Base-by-base conservation (phyloP, 2,797 vertebrate genomes). In the Cossypha heuglini region DNA sequence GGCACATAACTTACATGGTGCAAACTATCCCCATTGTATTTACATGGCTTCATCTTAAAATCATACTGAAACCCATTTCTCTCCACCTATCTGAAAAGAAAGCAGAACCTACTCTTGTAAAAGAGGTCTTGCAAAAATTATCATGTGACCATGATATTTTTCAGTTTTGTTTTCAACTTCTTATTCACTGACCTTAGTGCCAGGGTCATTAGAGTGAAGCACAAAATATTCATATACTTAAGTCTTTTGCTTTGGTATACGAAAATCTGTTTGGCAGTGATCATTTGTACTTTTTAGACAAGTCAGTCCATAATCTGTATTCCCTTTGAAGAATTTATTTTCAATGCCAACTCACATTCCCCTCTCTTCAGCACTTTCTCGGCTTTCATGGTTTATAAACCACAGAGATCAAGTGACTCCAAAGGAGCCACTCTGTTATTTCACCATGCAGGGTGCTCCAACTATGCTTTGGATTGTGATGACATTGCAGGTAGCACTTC, bases 281-380 rank as follows among this genome's bases (percentile, higher is more conserved):
- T 74, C 11, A 37, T 80, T 68, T 46, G 16, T 68, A 91, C 14
- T 67, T 86, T 55, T 66, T 74, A 28, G 45, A 85, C 11, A 67
- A 88, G 67, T 0, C 3, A 86, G 17, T 51, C 19, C 37, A 49
- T 61, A 74, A 79, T 71, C 59, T 55, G 11, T 35, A 82, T 67
- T 80, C 29, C 15, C 22, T 87, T 45, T 59, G 64, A 93, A 90
- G 79, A 93, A 55, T 74, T 83, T 75, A 33, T 74, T 22, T 88
- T 79, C 74, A 92, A 5, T 38, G 37, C n/a, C 61, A 69, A 57
- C 29, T n/a, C 40, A 63, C 31, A 75, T 55, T 87, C 40, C 29
- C 12, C 24, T 63, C 55, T 76, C 49, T 59, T 84, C 77, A 92
- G 63, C 59, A 62, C 43, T 88, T 90, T 85, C 67, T 85, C 29